Percentiles rank a stretch among this genome's conserved stretches.
Conservation (phyloP, 2,797 vertebrate species). For the Gephyroberyx darwinii region DNA sequence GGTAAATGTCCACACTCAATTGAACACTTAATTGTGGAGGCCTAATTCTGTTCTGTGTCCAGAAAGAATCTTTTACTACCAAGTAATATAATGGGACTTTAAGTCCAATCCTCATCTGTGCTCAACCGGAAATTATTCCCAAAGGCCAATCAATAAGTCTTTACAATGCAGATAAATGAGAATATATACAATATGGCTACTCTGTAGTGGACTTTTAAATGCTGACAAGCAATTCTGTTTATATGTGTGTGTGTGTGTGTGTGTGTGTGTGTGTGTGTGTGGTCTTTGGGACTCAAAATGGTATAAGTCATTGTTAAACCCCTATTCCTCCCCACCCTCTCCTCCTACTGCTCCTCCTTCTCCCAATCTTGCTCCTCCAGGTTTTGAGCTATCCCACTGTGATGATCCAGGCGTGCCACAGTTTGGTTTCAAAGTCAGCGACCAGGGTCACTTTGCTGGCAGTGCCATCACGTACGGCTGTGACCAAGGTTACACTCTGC, state of each 20-base stretch:
- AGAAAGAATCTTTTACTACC: conserved; percentile 63
- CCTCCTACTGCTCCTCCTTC: background rate
- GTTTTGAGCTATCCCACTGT: conserved; percentile 97
- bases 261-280: background rate
- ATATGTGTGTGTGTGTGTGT: background rate
- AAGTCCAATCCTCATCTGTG: conserved; percentile 44
- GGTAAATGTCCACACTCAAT: conserved; percentile 64
- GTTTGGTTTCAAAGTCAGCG: conserved; percentile 96
- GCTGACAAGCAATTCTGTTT: conserved; percentile 7
- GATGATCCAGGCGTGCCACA: conserved; percentile 96
- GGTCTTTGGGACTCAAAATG: background rate
- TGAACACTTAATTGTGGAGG: conserved; percentile 65
- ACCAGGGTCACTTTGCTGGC: conserved; percentile 96
- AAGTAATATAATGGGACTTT: conserved; percentile 54
- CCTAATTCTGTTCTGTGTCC: conserved; percentile 61
- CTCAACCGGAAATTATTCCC: conserved; percentile 60
- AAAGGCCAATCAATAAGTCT: conserved; percentile 56
- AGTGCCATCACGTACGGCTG: conserved; percentile 95
- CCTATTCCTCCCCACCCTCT: background rate
- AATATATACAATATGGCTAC: conserved; percentile 18
- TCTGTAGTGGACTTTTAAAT: conserved; percentile 20
- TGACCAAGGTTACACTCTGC: conserved; percentile 94
- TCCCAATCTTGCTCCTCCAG: conserved; percentile 68
- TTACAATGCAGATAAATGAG: conserved; percentile 46
- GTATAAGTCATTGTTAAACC: background rate